Base-by-base conservation (phyloP, 2,113 vertebrate species). In the Formicarius rufipectus region DNA sequence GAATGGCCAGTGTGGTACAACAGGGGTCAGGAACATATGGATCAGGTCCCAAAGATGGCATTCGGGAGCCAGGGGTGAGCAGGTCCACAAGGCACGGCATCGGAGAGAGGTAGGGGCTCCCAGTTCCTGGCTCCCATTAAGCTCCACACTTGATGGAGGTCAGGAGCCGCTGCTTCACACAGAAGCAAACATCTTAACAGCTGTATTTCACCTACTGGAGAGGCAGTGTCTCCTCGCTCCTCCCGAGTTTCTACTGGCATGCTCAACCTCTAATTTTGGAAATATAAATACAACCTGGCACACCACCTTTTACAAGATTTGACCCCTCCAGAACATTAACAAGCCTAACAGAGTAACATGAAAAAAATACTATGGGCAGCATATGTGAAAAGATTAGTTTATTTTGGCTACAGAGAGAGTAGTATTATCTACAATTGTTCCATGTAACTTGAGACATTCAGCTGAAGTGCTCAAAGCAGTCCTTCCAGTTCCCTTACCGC, bases 241-340 rank as follows among this genome's bases (percentile, higher is more conserved):
- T 96, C 95, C 56, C 0, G 52, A 92, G 80, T 84, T 95, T 81
- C 94, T 93, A 95, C 80, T 89, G 80, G 86, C 83, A 96, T 86
- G 86, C 39, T 95, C 92, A 96, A 81, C 88, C 39, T 93, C 96
- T 93, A 44, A 87, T 97, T 93, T 90, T 87, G 80, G 86, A 92
- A 95, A 96, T 95, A 96, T 95, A 97, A 96, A 95, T 93, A 97
- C 86, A 96, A 52, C 91, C 95, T 72, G 64, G 86, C 93, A 95
- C 19, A 94, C 83, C 80, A 89, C n/a, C 52, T 95, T 52, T 86
- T 73, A 35, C 59, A 90, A 84, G 42, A 67, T 59, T 39, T 92
- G 47, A 69, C 52, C 83, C 42, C 76, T 93, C 56, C 47, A 90
- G 30, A 93, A 90, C 39, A 92, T 81, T 64, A 87, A 81, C 50